A percentile compares a stretch with the other conserved stretches of the same genome.
phyloP scores from a whole-genome alignment of 1,140 invertebrate genomes.

The Zaprionus lachaisei region DNA sequence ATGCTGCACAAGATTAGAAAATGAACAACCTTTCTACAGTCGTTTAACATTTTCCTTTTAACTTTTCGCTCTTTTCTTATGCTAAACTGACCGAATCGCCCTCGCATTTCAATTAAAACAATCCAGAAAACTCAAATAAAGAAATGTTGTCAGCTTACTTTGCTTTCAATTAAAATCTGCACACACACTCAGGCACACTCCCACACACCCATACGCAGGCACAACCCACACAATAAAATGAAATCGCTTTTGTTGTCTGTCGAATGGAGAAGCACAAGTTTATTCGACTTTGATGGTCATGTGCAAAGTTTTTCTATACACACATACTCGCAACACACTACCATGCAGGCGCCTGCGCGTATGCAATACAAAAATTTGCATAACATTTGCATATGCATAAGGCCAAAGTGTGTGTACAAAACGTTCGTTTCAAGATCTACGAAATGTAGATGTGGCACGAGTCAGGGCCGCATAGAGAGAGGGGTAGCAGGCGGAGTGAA shows the following conservation, averaged over 20 bases:
- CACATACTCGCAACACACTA: not conserved
- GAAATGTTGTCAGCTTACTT: constrained; percentile 43
- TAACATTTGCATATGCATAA: constrained; percentile 78
- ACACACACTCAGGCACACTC: constrained; percentile 7
- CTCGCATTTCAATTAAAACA: constrained; percentile 32
- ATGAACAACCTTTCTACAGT: not conserved
- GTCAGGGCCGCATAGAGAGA: constrained; percentile 1
- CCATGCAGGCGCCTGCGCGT: constrained; percentile 56
- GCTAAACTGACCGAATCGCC: constrained; percentile 1
- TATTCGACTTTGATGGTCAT: constrained; percentile 33
- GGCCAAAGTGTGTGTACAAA: constrained; percentile 25
- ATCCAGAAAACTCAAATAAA: constrained; percentile 20
- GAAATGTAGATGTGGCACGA: constrained; percentile 33
- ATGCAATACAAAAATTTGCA: constrained; percentile 67
- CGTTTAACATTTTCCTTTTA: not conserved
- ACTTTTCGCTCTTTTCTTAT: constrained; percentile 3
- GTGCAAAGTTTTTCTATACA: constrained; percentile 42
- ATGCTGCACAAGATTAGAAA: not conserved
- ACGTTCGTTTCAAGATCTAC: constrained; percentile 66
- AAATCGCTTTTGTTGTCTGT: constrained; percentile 30
- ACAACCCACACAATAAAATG: constrained; percentile 27
- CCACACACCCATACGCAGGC: not conserved
- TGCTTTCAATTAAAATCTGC: constrained; percentile 63
- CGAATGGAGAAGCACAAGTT: constrained; percentile 16
- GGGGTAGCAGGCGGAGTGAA: constrained; percentile 13